phyloP scores from a whole-genome alignment of 2,113 vertebrate genomes.

The Damaliscus lunatus region DNA sequence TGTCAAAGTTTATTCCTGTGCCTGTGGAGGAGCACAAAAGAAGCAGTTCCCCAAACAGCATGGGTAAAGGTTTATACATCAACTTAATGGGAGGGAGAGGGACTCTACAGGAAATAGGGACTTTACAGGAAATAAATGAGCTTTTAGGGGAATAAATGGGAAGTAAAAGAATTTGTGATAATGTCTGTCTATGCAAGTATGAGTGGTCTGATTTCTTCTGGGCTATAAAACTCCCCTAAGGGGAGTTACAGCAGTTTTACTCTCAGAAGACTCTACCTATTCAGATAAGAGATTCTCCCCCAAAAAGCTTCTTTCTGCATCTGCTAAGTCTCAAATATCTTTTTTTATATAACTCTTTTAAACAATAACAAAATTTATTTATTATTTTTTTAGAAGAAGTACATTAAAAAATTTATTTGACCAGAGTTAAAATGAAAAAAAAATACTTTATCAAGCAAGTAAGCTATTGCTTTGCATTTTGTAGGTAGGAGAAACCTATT shows the following conservation, averaged over 20 bases:
- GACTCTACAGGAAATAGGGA: not conserved
- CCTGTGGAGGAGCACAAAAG: not conserved
- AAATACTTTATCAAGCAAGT: too few species aligned
- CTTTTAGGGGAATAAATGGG: not conserved
- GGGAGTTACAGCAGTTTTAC: not conserved
- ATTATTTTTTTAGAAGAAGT: too few species aligned
- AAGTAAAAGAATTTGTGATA: not conserved
- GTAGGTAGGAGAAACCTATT: too few species aligned
- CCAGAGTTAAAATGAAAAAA: too few species aligned
- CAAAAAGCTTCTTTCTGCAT: not conserved
- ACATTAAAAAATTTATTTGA: too few species aligned
- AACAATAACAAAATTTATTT: too few species aligned
- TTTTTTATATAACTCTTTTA: too few species aligned
- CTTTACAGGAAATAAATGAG: not conserved
- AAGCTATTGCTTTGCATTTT: too few species aligned
- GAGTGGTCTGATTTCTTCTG: not conserved
- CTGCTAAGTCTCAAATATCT: not conserved
- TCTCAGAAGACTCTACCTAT: not conserved
- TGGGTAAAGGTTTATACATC: not conserved
- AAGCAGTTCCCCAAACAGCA: not conserved
- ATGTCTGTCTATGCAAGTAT: not conserved
- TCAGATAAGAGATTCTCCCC: not conserved
- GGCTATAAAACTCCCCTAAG: not conserved
- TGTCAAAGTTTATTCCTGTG: not conserved
- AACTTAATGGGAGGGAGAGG: not conserved